phyloP scores from a whole-genome alignment of 64 coral and sea anemone species.

The Hydrozoanthus tunicans region DNA sequence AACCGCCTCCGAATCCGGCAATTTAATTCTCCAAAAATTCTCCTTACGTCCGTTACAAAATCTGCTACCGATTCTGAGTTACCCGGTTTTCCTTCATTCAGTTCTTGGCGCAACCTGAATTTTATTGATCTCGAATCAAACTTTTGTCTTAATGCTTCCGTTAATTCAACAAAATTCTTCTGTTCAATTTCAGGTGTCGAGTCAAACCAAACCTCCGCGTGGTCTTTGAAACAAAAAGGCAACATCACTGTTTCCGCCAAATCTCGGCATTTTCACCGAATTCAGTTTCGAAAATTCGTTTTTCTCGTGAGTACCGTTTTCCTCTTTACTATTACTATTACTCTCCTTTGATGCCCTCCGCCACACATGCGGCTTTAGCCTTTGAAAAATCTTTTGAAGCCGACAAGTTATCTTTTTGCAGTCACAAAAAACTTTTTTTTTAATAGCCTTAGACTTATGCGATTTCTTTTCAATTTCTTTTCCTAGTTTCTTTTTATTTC shows the following conservation, averaged over 20 bases:
- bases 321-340: conserved; percentile 35
- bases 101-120: background rate
- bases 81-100: conserved; percentile 35
- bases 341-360: background rate
- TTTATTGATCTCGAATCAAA: conserved; percentile 42
- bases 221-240: background rate
- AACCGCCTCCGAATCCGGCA: conserved; percentile 16
- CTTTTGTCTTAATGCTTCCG: conserved; percentile 18
- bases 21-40: conserved; percentile 3
- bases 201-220: background rate
- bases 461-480: conserved; percentile 23
- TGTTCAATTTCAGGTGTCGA: background rate
- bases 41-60: conserved; percentile 7
- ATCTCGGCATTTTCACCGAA: conserved; percentile 19
- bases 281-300: conserved; percentile 21
- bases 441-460: background rate
- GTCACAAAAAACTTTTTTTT: conserved; percentile 13
- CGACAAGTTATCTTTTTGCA: conserved; percentile 6
- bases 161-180: conserved; percentile 3
- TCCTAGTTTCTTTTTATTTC: conserved; percentile 18
- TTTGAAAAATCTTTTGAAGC: conserved; percentile 20
- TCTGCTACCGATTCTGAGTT: background rate
- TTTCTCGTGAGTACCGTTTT: conserved; percentile 18
- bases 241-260: conserved; percentile 7
- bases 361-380: background rate